Conservation (phyloP, 1,140 invertebrate species). For the Zaprionus ghesquierei region DNA sequence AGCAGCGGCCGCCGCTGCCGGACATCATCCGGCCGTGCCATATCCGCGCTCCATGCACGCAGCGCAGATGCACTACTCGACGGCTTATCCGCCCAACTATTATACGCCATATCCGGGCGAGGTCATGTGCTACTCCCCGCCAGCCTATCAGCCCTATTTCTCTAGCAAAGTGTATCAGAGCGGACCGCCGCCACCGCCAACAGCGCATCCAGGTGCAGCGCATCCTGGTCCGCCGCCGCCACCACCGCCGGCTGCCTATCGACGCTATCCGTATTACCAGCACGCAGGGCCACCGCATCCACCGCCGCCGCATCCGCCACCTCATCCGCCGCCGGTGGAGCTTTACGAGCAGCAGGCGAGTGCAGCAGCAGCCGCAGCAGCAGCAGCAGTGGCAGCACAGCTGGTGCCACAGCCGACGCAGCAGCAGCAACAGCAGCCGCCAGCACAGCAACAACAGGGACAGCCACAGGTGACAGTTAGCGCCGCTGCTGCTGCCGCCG, state of each 20-base stretch:
- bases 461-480: conserved; percentile 35
- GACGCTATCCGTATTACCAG: conserved; percentile 66
- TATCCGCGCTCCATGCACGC: conserved; percentile 79
- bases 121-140: conserved; percentile 85
- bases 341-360: conserved; percentile 51
- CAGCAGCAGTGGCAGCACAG: conserved; percentile 14
- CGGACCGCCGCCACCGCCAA: conserved; percentile 80
- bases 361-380: conserved; percentile 46
- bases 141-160: conserved; percentile 83
- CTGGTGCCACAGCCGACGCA: conserved; percentile 21
- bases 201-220: conserved; percentile 68
- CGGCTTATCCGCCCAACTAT: conserved; percentile 84
- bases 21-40: conserved; percentile 82
- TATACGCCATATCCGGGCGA: conserved; percentile 81
- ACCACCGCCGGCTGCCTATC: conserved; percentile 68
- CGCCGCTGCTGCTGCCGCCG: conserved; percentile 39
- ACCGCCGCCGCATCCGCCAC: conserved; percentile 45
- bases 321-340: conserved; percentile 40
- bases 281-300: conserved; percentile 63
- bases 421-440: conserved; percentile 21
- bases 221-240: conserved; percentile 72
- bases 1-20: conserved; percentile 76
- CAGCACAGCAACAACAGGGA: conserved; percentile 18
- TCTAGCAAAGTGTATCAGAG: conserved; percentile 81
- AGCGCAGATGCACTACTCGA: conserved; percentile 81